Base-by-base conservation (phyloP, 1,140 invertebrate species). In the Camponotus floridanus region DNA sequence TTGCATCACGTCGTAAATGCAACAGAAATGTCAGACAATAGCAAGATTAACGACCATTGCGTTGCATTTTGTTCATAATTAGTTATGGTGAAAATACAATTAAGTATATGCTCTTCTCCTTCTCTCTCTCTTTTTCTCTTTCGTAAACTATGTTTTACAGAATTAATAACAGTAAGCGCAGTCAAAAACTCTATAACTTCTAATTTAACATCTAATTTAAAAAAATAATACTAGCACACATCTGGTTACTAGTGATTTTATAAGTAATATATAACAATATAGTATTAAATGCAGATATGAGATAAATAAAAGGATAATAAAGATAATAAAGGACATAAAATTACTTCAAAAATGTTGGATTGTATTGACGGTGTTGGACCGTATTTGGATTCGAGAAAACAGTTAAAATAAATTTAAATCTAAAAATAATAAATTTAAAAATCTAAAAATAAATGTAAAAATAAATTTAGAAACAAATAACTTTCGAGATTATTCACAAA, bases 11-110 rank as follows among this genome's bases (percentile, higher is more conserved):
- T 73, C 26, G 7, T 64, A 73, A 59, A 61, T 36, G 59, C 57
- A 48, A 61, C 8, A 74, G 68, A 62, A 62, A 74, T 7, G 36
- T 33, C 33, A 31, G 33, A 70, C 48, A 55, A 61, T 61, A 18
- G 55, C 55, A 13, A 73, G 33, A 83, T 62, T 61, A 74, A 74
- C 51, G 51, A 42, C 70, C 26, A 71, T 73, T 18, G n/a, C 55
- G 2, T 59, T 1, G 55, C 18, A 45, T 73, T 61, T 73, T 7
- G 55, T n/a, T 31, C 36, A 31, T 42, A 48, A 78, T 78, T 39
- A 11, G 61, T 71, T 73, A 73, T 26, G 26, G 26, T 26, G 26
- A 26, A 26, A 26, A 26, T 26, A 26, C 26, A 26, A 26, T 26
- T 26, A 26, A 26, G 1, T 26, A 26, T 26, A 26, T 26, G 26